Evolutionary conservation across 2,888 invertebrate genomes (phyloP).

Genomic region (Lepidocyrtinus sp.): DNA sequence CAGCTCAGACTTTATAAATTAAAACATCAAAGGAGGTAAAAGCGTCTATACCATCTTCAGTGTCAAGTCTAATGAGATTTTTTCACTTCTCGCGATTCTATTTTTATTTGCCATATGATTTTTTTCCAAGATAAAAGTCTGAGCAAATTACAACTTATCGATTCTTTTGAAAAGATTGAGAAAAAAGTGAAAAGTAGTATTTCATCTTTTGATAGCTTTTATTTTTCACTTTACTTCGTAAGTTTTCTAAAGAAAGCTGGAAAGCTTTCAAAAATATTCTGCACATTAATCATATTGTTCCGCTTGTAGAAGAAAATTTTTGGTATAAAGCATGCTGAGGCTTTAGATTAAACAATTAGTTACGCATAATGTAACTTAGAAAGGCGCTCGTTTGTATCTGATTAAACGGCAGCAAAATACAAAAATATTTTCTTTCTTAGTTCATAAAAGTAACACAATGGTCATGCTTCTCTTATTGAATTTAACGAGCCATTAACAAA

Average conservation of each 20-base stretch:
- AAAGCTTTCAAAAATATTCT: slow-evolving; percentile 1
- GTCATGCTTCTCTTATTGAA: too few species aligned
- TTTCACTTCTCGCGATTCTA: not conserved
- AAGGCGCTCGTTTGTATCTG: too few species aligned
- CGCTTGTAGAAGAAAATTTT: not conserved
- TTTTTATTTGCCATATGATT: not conserved
- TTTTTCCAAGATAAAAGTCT: not conserved
- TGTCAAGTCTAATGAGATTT: not conserved
- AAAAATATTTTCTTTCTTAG: too few species aligned
- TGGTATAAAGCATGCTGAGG: too few species aligned
- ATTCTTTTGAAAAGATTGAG: not conserved
- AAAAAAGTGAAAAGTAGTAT: not conserved
- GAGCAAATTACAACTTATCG: not conserved
- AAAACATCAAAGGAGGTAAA: too few species aligned
- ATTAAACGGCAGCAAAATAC: too few species aligned
- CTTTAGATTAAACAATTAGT: too few species aligned
- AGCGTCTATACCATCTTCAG: too few species aligned
- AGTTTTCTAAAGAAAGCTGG: slow-evolving; percentile 41
- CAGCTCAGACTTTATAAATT: too few species aligned
- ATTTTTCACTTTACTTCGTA: slow-evolving; percentile 76
- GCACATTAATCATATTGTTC: not conserved
- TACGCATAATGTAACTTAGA: too few species aligned
- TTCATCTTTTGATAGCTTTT: not conserved
- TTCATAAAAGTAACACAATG: too few species aligned
- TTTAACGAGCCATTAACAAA: too few species aligned